Evolutionary conservation across 2,888 invertebrate species (phyloP), one percentile per base, ranked within the genome.

Genomic region (Hybos culiciformis): DNA sequence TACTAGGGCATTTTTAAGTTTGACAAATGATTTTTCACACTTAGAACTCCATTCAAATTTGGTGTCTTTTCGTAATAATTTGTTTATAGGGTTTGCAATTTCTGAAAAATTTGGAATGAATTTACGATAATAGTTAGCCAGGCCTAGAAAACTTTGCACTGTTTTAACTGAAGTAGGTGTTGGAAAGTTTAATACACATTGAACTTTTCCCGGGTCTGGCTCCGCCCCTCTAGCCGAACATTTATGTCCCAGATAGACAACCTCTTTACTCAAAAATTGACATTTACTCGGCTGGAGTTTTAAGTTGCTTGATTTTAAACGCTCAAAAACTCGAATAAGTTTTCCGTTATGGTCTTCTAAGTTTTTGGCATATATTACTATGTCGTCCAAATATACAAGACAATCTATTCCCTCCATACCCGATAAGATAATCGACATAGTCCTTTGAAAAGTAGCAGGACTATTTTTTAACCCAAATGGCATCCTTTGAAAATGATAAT

Each of bases 401-500:
- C 46, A 41, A n/a, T 40, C 51, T 5, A 51, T 43, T 0, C 57
- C 57, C 48, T 55, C 55, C 5, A 61, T 37, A 3, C 60, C 61
- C 20, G 53, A 39, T 11, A 65, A 42, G 0, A 63, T 53, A 36
- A 51, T 54, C 37, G 61, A 56, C 62, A 64, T 65, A 37, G 59
- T 44, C 4, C 60, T 37, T 50, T 63, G 62, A 38, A 65, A 63
- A 0, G 61, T 61, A 0, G 56, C 55, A 0, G 67, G 65, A 1
- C 63, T 60, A 42, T 60, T 60, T 51, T 57, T 59, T 9, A 66
- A 53, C 3, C 58, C 62, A 45, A 63, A 59, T 1, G 59, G 59
- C 57, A 61, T 58, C n/a, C 46, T 17, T 5, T 26, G 31, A 20
- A 37, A 50, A 18, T 48, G 33, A 21, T 43, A 48, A 15, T 49